Percentiles rank a stretch among this genome's conserved stretches.
Evolutionary conservation across 1,140 invertebrate genomes (phyloP).

Genomic region (Artemia franciscana): DNA sequence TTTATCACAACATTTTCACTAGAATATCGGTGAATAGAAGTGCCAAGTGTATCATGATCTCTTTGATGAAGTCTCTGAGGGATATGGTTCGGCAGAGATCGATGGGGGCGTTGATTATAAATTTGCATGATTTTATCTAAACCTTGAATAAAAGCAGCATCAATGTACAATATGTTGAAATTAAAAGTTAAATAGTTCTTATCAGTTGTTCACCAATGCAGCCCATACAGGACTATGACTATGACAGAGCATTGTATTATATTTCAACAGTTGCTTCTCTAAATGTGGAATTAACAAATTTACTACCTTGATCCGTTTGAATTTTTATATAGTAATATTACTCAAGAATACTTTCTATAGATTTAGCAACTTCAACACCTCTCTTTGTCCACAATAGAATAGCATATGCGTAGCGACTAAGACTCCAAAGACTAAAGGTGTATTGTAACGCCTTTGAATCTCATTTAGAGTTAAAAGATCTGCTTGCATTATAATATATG

Average conservation of each 20-base stretch:
- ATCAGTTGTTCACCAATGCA: not conserved
- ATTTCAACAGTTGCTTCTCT: not conserved
- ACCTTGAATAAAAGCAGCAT: not conserved
- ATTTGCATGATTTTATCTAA: not conserved
- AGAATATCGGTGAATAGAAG: too few relatives aligned
- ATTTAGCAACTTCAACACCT: not conserved
- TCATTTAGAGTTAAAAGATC: too few relatives aligned
- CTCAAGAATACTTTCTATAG: not conserved
- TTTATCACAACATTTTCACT: too few relatives aligned
- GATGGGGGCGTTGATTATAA: not conserved
- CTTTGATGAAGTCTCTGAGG: not conserved
- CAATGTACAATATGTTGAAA: not conserved
- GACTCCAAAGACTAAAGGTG: too few relatives aligned
- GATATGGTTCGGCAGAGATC: not conserved
- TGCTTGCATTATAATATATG: too few relatives aligned
- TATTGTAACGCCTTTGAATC: too few relatives aligned
- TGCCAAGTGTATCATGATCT: not conserved
- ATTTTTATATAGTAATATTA: not conserved
- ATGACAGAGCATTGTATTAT: not conserved
- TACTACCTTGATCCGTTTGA: not conserved
- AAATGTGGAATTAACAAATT: not conserved
- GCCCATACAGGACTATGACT: not conserved
- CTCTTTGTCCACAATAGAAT: not conserved
- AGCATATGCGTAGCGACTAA: not conserved
- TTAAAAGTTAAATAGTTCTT: not conserved